A percentile compares a stretch with the other conserved stretches of the same genome.
Evolutionary conservation across 2,113 vertebrate species (phyloP).

Genomic region (Lonchura striata): DNA sequence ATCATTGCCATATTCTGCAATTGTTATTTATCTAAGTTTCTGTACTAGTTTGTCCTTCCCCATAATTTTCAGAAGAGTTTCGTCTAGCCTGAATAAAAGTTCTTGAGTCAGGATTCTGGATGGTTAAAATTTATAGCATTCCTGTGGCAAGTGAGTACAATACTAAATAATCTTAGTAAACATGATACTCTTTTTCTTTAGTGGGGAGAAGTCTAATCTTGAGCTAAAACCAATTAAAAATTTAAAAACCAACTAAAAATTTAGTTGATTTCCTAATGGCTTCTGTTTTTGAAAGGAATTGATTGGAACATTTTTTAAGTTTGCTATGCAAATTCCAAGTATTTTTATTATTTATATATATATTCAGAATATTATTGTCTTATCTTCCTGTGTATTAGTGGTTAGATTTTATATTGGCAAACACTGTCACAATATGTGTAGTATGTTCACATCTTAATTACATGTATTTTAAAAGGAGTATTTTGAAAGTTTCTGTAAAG

Average conservation of each 20-base stretch:
- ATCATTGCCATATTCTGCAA: not conserved
- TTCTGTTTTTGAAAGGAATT: not conserved
- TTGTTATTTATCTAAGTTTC: not conserved
- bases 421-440: not conserved
- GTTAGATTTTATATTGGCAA: not conserved
- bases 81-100: not conserved
- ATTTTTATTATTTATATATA: not conserved
- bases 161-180: not conserved
- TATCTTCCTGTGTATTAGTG: not conserved
- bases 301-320: not conserved
- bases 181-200: not conserved
- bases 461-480: not conserved
- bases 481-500: not conserved
- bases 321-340: not conserved
- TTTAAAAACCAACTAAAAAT: not conserved
- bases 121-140: not conserved
- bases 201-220: not conserved
- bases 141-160: not conserved
- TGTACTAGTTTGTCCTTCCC: not conserved
- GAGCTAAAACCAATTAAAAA: not conserved
- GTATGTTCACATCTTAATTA: not conserved
- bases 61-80: not conserved
- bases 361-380: not conserved
- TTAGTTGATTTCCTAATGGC: not conserved
- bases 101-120: not conserved